Evolutionary conservation across 2,888 invertebrate genomes (phyloP).

Genomic region (Lithophane leautieri): DNA sequence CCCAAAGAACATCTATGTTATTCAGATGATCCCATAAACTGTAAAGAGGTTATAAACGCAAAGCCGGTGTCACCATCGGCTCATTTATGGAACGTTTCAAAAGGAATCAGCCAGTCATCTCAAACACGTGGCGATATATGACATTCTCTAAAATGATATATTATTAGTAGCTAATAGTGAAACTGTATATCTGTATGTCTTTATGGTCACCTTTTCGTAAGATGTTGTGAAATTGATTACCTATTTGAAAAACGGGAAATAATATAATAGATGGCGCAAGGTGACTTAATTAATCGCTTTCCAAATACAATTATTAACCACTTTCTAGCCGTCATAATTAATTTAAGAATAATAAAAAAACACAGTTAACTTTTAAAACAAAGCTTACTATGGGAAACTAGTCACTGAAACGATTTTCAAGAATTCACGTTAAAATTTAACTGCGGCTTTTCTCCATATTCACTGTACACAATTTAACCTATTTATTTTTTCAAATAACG

Average conservation of each 20-base stretch:
- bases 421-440: neutral
- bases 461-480: neutral
- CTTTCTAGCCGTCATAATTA: neutral
- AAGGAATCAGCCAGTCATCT: constrained; percentile 44
- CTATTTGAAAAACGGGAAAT: neutral
- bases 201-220: no score
- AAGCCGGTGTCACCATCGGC: neutral
- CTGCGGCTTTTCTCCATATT: neutral
- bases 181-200: neutral
- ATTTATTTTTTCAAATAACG: neutral
- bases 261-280: no score
- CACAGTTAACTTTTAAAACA: neutral
- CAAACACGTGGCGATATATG: constrained; percentile 2
- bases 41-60: neutral
- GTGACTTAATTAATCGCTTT: neutral
- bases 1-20: neutral
- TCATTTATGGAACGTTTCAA: constrained; percentile 35
- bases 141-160: neutral
- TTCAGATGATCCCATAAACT: neutral
- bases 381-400: neutral
- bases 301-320: neutral
- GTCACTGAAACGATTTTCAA: neutral
- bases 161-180: neutral
- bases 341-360: neutral
- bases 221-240: neutral